Evolutionary conservation across 2,113 vertebrate genomes (phyloP).

Genomic region (Mustelus asterias): DNA sequence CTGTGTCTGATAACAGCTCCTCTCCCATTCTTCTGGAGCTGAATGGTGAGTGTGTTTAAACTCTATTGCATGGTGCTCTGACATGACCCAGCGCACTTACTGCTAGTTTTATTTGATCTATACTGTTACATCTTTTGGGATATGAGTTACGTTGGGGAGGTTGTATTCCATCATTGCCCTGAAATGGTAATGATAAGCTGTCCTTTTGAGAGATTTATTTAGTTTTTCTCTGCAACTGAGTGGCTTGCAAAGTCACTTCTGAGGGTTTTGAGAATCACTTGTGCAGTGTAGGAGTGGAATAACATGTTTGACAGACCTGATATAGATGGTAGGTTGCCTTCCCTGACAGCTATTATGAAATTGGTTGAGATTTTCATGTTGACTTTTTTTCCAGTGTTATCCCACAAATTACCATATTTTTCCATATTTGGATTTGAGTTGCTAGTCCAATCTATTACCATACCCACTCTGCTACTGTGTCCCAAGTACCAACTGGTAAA

Average conservation of each 20-base stretch:
- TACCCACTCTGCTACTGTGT: background rate
- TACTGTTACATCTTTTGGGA: background rate
- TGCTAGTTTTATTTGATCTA: background rate
- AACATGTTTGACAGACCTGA: background rate
- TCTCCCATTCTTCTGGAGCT: conserved; percentile 30
- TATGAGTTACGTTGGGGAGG: background rate
- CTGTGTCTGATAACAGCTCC: conserved; percentile 30
- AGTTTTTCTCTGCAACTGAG: background rate
- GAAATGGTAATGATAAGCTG: background rate
- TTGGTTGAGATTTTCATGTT: background rate
- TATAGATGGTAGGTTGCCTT: background rate
- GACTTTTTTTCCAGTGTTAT: background rate
- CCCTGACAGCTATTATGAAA: background rate
- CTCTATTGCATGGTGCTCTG: background rate
- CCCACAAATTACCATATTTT: background rate
- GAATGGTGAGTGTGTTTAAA: conserved; percentile 31
- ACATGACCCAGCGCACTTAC: background rate
- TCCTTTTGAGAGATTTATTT: background rate
- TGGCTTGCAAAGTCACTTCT: background rate
- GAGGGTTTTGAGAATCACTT: background rate
- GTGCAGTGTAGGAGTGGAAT: background rate
- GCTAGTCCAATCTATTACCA: background rate
- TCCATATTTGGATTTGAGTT: background rate
- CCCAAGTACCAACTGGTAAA: background rate
- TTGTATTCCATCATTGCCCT: background rate